Evolutionary conservation across 2,113 vertebrate species (phyloP).

Genomic region (Dunckerocampus dactyliophorus): DNA sequence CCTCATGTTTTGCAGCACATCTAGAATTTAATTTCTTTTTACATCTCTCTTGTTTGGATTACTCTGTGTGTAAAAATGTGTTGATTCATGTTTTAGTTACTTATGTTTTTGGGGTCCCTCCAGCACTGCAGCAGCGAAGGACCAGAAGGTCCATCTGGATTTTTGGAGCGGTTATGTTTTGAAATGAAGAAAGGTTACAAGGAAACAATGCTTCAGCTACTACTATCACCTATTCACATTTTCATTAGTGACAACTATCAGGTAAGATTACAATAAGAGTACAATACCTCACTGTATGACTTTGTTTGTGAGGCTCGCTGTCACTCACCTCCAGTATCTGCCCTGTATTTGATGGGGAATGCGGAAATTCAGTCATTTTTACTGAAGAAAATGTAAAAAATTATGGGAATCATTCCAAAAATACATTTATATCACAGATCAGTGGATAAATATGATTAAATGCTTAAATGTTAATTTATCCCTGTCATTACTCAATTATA

Average conservation of each 20-base stretch:
- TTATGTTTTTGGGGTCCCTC: conserved; percentile 1
- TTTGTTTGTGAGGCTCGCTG: not conserved
- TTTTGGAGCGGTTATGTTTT: conserved; percentile 92
- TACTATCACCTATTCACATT: conserved; percentile 89
- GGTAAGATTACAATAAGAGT: conserved; percentile 73
- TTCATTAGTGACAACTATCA: conserved; percentile 94
- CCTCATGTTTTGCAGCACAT: not conserved
- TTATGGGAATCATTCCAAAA: too few species aligned
- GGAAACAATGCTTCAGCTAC: conserved; percentile 93
- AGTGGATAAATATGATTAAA: too few species aligned
- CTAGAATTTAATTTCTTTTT: not conserved
- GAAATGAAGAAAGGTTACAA: conserved; percentile 98
- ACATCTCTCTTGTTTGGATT: not conserved
- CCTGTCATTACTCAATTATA: too few species aligned
- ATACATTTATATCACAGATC: too few species aligned
- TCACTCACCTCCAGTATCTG: too few species aligned
- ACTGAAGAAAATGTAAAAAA: too few species aligned
- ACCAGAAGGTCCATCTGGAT: conserved; percentile 88
- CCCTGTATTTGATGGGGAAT: too few species aligned
- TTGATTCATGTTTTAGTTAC: conserved; percentile 3
- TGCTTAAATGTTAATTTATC: too few species aligned
- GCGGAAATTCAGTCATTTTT: too few species aligned
- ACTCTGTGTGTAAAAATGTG: not conserved
- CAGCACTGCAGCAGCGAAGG: conserved; percentile 91
- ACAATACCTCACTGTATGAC: too few species aligned